Base-by-base conservation (phyloP, 64 coral and sea anemone species). In the Pocillopora verrucosa region DNA sequence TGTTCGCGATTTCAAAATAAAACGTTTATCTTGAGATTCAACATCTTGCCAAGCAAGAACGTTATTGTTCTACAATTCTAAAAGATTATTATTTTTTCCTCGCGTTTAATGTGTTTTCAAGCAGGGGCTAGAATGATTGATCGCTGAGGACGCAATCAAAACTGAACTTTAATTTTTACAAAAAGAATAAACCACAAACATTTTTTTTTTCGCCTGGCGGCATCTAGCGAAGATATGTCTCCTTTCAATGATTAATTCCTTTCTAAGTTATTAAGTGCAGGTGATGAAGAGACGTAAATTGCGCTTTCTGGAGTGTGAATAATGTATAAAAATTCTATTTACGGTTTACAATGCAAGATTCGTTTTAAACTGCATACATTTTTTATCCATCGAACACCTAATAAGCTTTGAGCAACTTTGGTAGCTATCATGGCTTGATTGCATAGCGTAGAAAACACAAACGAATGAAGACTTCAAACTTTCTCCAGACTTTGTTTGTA, bases 231-330 rank as follows among this genome's bases (percentile, higher is more conserved):
- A 72, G 65, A 85, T 56, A 11, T 70, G 11, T 22, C 35, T 38
- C 35, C 20, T 72, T 72, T 85, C 19, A 57, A 72, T 56, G 20
- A 85, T 85, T 72, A 85, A 72, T 72, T 22, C 19, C 17, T 16
- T 70, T 65, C 15, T 63, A 16, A 65, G 59, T 79, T 80, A 35
- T 17, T 2, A 16, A 11, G 26, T 80, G 77, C 77, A 59, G 20
- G 77, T 79, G 77, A 60, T 60, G 77, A 59, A 58, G 56, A 22
- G 56, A 25, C 20, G 19, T 9, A 59, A 79, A 79, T 59, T 79
- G 13, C 34, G 59, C n/a, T 80, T 80, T 80, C 78, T 36, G 58
- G 62, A 17, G 59, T 62, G 78, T 80, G 58, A 80, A 80, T 80
- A 35, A 80, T 63, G 78, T 62, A 80, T 80, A 36, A 80, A 70